Base-by-base conservation (phyloP, 2,888 invertebrate genomes). In the Sminthurides aquaticus region DNA sequence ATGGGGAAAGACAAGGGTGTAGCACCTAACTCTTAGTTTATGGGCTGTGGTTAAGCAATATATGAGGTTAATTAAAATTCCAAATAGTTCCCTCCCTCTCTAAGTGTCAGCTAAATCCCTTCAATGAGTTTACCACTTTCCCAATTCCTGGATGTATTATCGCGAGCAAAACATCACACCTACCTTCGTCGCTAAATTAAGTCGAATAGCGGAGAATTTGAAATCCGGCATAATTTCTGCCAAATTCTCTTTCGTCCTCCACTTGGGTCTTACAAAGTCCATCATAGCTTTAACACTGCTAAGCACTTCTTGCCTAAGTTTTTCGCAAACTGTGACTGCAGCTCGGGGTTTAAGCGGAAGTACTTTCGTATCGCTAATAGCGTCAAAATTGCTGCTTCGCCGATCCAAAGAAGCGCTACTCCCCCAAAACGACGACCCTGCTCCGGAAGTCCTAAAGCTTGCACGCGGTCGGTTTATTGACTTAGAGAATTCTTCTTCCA, bases 201-300 rank as follows among this genome's bases (percentile, higher is more conserved):
- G 72, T 15, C 74, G 57, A 2, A 69, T 66, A 49, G 69, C 67
- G 55, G 63, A 64, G 43, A 74, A 74, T 29, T 69, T 58, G 15
- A 74, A 68, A 55, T 74, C 74, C 28, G 74, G 72, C 72, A 74
- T 71, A 49, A 72, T 69, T 56, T 86, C 84, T 72, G 91, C 88
- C 67, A 95, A 81, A 76, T 88, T 87, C 28, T 89, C 89, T 69
- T 85, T 84, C 68, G 85, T 84, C 75, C 93, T 84, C 94, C 94
- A 94, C 64, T 87, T 85, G 27, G 90, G 88, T 71, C 77, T 78
- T 3, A 79, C 90, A 79, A 89, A 89, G 60, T 87, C 87, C 60
- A 90, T 83, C 64, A 90, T 80, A 77, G 85, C 84, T n/a, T 86
- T 86, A 68, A 91, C 89, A 48, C 92, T 87, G 62, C 86, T 85